Evolutionary conservation across 2,888 invertebrate genomes (phyloP), one percentile per base, ranked within the genome.

Genomic region (Helleia helle): DNA sequence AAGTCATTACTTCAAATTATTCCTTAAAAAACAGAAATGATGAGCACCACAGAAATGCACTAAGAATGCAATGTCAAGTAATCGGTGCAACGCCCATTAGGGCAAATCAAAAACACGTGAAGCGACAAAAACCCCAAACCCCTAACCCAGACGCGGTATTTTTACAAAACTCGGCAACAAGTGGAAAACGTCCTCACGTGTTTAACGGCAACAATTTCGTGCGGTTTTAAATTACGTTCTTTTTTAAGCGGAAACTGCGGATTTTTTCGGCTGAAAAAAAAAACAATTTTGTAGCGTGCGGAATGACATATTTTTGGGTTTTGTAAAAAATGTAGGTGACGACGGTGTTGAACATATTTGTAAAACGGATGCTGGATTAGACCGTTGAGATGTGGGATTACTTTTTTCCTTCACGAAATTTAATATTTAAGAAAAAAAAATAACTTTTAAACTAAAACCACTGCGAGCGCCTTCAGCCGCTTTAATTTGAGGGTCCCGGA

Each of bases 61-160:
- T 48, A 41, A 36, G 39, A 59, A 51, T 54, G 50, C 39, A 61
- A 57, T 72, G 76, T 76, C 77, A 80, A 71, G 70, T 57, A 66
- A 71, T 69, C 72, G 65, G 31, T 58, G 51, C 57, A 49, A 24
- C 30, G 57, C 69, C 22, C 5, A 5, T 74, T 76, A 79, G 80
- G 75, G 65, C 48, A 80, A 80, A 81, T 80, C 77, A 79, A 49
- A 57, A 75, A 71, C 77, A 79, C 71, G 70, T 81, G 79, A 66
- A 65, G 58, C 52, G 47, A 50, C 56, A 62, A 56, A 57, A 63
- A 62, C 60, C 59, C 52, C 34, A 51, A 51, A 52, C 43, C 46
- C 42, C 49, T n/a, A n/a, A n/a, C n/a, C n/a, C n/a, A n/a, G n/a
- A n/a, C n/a, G n/a, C n/a, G 45, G 40, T 48, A 52, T 58, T 63